Conservation (phyloP, 2,888 invertebrate genomes). For the Morinoia aosen region DNA sequence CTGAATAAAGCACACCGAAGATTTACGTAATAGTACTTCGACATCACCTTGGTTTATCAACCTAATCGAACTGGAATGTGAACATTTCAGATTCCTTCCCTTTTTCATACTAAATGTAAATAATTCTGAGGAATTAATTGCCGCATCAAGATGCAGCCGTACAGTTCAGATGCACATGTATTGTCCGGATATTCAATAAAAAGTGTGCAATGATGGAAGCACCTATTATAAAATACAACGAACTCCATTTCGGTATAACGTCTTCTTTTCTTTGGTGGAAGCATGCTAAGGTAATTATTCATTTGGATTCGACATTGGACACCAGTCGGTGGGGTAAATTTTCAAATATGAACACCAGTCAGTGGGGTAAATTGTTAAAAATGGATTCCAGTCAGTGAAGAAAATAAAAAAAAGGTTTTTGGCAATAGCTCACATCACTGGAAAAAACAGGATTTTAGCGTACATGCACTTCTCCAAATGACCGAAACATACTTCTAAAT, state of each 20-base stretch:
- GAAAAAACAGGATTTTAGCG: no score
- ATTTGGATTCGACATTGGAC: not conserved
- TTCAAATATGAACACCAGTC: not conserved
- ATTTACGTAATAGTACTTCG: not conserved
- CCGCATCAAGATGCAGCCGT: no score
- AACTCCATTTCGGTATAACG: not conserved
- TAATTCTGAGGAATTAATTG: no score
- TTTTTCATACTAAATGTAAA: no score
- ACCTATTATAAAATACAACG: not conserved
- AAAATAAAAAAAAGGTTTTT: no score
- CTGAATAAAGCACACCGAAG: not conserved
- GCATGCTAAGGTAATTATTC: not conserved
- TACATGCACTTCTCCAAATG: not conserved
- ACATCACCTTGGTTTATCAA: not conserved
- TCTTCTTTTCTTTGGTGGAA: not conserved
- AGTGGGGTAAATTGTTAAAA: not conserved
- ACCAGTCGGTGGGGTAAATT: not conserved
- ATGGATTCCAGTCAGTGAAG: not conserved
- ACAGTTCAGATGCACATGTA: not conserved
- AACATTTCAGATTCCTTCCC: no score
- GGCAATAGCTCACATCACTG: not conserved
- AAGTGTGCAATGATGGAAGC: not conserved
- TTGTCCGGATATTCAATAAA: not conserved
- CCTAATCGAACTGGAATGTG: not conserved
- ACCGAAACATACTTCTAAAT: not conserved